phyloP scores from a whole-genome alignment of 2,797 vertebrate species.

The Leptodactylus fallax region DNA sequence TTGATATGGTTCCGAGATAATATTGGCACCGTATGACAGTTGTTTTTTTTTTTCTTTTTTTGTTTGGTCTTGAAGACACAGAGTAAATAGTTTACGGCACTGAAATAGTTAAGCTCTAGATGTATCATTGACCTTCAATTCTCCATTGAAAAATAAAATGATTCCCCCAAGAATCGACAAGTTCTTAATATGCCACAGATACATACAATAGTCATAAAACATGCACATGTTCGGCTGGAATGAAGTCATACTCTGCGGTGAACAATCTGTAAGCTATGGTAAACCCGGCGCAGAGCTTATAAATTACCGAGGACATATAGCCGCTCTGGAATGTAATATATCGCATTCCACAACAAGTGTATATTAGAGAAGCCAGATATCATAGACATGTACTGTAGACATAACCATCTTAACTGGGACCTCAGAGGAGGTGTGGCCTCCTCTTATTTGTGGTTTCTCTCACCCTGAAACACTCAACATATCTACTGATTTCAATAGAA shows the following conservation, averaged over 20 bases:
- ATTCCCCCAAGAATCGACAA: conserved; percentile 65
- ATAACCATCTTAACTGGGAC: background rate
- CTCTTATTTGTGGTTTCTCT: background rate
- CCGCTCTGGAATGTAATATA: background rate
- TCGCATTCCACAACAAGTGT: background rate
- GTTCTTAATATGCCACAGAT: conserved; percentile 65
- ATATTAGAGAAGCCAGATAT: background rate
- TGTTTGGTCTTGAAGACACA: no score
- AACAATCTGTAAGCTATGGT: conserved; percentile 29
- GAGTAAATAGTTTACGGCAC: conserved; percentile 14
- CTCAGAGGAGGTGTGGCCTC: background rate
- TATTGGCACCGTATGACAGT: background rate
- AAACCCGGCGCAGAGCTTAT: conserved; percentile 14
- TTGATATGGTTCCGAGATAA: background rate
- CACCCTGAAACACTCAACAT: background rate
- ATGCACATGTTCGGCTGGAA: conserved; percentile 19
- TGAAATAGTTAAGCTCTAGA: conserved; percentile 26
- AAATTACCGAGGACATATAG: conserved; percentile 31
- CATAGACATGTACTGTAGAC: background rate
- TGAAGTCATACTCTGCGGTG: conserved; percentile 48
- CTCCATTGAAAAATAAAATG: conserved; percentile 44
- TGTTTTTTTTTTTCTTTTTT: background rate
- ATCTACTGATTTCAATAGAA: background rate
- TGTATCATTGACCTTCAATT: conserved; percentile 34
- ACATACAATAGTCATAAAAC: conserved; percentile 65